A percentile compares a stretch with the other conserved stretches of the same genome.
Evolutionary conservation across 2,797 vertebrate species (phyloP).

Genomic region (Ambastaia sidthimunki): DNA sequence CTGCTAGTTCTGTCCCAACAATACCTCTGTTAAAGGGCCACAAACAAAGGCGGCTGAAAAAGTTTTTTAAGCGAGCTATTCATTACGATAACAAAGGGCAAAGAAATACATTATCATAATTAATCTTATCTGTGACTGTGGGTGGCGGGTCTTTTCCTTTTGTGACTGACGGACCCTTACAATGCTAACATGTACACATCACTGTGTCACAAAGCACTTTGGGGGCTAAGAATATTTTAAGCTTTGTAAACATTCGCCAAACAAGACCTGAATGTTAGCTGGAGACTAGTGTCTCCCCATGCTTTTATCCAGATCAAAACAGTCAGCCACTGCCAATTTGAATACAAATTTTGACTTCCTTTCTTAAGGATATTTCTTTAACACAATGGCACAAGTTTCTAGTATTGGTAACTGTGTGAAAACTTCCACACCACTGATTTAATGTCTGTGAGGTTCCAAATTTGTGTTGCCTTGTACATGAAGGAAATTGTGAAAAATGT

Average conservation of each 20-base stretch:
- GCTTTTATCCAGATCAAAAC: slow-evolving; percentile 53
- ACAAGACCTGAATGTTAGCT: slow-evolving; percentile 62
- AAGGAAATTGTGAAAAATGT: background rate
- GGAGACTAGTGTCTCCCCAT: slow-evolving; percentile 46
- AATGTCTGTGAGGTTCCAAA: background rate
- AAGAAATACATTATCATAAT: slow-evolving; percentile 99
- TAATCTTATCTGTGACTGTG: slow-evolving; percentile 91
- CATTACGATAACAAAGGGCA: slow-evolving; percentile 92
- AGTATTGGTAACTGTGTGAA: slow-evolving; percentile 6
- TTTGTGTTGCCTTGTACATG: background rate
- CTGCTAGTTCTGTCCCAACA: slow-evolving; percentile 87
- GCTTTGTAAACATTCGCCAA: slow-evolving; percentile 74
- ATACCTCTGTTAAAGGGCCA: slow-evolving; percentile 86
- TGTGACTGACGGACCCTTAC: slow-evolving; percentile 77
- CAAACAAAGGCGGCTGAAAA: slow-evolving; percentile 90
- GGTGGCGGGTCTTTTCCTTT: slow-evolving; percentile 84
- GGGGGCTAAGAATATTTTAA: slow-evolving; percentile 74
- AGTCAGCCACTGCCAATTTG: slow-evolving; percentile 41
- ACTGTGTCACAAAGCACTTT: slow-evolving; percentile 70
- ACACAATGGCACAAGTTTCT: slow-evolving; percentile 31
- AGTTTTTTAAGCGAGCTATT: slow-evolving; percentile 89
- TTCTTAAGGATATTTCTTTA: background rate
- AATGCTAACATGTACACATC: slow-evolving; percentile 77
- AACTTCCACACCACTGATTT: background rate
- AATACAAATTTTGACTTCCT: slow-evolving; percentile 50